A percentile compares a stretch with the other conserved stretches of the same genome.
Evolutionary conservation across 2,888 invertebrate genomes (phyloP).

Genomic region (Ellobium chinense): DNA sequence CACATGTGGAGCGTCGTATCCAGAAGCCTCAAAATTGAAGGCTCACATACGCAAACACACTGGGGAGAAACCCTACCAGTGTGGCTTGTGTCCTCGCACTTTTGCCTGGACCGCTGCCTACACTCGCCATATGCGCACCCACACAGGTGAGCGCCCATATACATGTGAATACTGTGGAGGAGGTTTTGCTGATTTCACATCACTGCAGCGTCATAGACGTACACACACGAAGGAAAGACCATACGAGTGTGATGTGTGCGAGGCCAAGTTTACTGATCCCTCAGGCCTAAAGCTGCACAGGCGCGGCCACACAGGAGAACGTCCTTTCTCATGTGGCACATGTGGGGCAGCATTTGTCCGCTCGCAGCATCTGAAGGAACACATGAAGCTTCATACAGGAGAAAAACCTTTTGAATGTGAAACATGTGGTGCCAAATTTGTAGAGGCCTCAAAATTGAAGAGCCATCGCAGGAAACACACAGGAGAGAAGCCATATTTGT

Average conservation of each 20-base stretch:
- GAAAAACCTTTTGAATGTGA: constrained; percentile 46
- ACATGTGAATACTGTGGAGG: constrained; percentile 48
- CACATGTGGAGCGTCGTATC: constrained; percentile 47
- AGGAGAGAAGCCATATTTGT: constrained; percentile 44
- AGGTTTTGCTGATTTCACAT: constrained; percentile 41
- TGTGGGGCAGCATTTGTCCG: constrained; percentile 38
- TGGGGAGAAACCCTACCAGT: constrained; percentile 44
- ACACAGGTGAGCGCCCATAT: constrained; percentile 47
- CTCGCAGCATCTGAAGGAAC: constrained; percentile 41
- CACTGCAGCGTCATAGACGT: constrained; percentile 44
- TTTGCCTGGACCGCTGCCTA: constrained; percentile 47
- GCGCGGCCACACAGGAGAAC: constrained; percentile 24
- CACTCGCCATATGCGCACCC: constrained; percentile 44
- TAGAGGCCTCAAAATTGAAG: constrained; percentile 45
- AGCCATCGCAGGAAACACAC: constrained; percentile 44
- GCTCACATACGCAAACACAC: constrained; percentile 43
- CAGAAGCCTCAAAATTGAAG: constrained; percentile 41
- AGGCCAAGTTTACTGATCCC: constrained; percentile 25
- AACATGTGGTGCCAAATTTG: constrained; percentile 39
- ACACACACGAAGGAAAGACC: constrained; percentile 48
- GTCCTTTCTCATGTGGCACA: constrained; percentile 30
- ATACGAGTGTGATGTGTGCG: constrained; percentile 42
- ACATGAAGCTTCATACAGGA: constrained; percentile 42
- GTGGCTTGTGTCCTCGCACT: constrained; percentile 29
- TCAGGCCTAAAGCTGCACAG: constrained; percentile 29